These are phyloP conservation scores for Spea hammondii DNA, from an alignment of 2,797 vertebrate species.

Conservation along the genomic window DNA sequence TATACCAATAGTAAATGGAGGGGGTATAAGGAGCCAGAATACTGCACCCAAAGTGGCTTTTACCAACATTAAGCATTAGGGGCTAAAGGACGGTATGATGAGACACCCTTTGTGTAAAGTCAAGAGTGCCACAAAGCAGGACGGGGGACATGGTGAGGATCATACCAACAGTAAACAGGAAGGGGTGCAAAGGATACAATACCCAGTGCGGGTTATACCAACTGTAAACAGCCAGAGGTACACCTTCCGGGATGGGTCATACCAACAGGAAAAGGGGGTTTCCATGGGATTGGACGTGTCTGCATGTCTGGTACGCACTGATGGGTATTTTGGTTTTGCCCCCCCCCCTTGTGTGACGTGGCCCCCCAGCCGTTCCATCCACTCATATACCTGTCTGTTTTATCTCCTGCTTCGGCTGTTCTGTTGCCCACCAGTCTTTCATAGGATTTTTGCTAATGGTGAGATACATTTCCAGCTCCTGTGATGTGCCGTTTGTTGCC, in stretches of 20 bases:
- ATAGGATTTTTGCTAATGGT: conserved; percentile 86
- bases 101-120: too few species aligned
- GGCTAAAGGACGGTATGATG: too few species aligned
- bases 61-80: too few species aligned
- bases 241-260: neutral
- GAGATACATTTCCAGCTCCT: conserved; percentile 69
- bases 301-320: neutral
- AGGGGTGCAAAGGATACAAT: too few species aligned
- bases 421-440: conserved; percentile 79
- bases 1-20: too few species aligned
- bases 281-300: neutral
- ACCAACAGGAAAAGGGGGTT: too few species aligned
- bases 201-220: neutral
- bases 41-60: too few species aligned
- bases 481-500: conserved; percentile 59
- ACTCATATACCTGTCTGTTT: conserved; percentile 73
- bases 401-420: conserved; percentile 78
- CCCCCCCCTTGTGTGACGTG: conserved; percentile 18
- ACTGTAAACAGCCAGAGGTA: neutral
- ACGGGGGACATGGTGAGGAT: too few species aligned
- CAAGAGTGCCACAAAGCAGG: too few species aligned
- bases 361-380: conserved; percentile 69
- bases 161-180: too few species aligned
- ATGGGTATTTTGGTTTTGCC: conserved; percentile 47
- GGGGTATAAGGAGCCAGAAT: too few species aligned